Evolutionary conservation across 23 tunicate species (phyloP).

Genomic region (Corella eumyota): DNA sequence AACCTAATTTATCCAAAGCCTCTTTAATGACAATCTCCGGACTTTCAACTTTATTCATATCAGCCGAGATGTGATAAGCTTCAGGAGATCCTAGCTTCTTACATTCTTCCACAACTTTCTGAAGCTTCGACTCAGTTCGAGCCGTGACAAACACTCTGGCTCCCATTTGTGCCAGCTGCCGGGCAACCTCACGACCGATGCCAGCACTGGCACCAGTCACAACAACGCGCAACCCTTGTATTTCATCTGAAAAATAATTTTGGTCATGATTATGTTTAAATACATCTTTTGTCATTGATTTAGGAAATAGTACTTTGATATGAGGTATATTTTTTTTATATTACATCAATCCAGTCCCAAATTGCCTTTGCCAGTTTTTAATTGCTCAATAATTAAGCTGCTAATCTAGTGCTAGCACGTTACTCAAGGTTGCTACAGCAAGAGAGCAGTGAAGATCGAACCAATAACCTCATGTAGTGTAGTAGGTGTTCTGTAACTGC

Average conservation of each 20-base stretch:
- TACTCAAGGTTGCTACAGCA: no score
- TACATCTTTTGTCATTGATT: no score
- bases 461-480: no score
- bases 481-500: no score
- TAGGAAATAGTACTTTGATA: no score
- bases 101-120: conserved; percentile 4
- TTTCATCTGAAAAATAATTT: neutral
- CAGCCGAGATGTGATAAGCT: neutral
- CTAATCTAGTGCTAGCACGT: no score
- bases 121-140: conserved; percentile 2
- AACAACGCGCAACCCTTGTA: neutral
- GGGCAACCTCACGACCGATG: conserved; percentile 3
- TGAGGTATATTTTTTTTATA: no score
- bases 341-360: no score
- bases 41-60: neutral
- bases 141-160: conserved; percentile 6
- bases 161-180: conserved; percentile 3
- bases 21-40: neutral
- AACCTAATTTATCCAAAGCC: conserved; percentile 3
- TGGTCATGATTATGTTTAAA: no score
- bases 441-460: no score
- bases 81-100: conserved; percentile 1
- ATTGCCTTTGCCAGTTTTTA: no score
- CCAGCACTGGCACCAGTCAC: conserved; percentile 8
- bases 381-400: no score